A percentile compares a stretch with the other conserved stretches of the same genome.
phyloP scores from a whole-genome alignment of 2,797 vertebrate species.

The Brotula barbata region DNA sequence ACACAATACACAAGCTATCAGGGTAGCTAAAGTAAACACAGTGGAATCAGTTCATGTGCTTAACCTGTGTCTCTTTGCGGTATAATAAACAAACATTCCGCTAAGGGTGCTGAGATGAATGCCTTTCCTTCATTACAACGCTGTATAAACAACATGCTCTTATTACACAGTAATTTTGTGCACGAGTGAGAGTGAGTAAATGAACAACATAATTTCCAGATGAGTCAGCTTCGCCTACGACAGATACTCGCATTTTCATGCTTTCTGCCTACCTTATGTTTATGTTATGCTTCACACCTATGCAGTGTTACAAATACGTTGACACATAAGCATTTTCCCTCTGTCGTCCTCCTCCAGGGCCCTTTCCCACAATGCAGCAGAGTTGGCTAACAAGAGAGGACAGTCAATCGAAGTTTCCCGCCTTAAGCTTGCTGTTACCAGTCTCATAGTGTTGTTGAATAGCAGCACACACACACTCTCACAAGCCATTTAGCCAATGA shows the following conservation, averaged over 20 bases:
- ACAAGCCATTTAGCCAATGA: constrained; percentile 55
- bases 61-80: no score
- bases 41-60: constrained; percentile 7
- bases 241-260: background rate
- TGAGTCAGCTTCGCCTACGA: no score
- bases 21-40: no score
- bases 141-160: no score
- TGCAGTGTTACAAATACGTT: background rate
- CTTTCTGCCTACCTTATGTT: background rate
- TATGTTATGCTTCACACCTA: constrained; percentile 2
- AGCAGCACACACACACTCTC: constrained; percentile 49
- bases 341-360: constrained; percentile 9
- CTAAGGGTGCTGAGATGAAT: no score
- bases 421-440: constrained; percentile 47
- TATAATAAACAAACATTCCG: no score
- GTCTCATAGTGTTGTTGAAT: constrained; percentile 58
- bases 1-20: no score
- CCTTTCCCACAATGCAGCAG: constrained; percentile 55
- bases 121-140: no score
- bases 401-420: constrained; percentile 71
- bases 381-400: constrained; percentile 68
- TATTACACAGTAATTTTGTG: no score
- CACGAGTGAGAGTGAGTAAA: no score
- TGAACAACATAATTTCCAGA: no score
- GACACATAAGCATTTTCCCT: constrained; percentile 19